A percentile compares a stretch with the other conserved stretches of the same genome.
Conservation (phyloP, 2,113 vertebrate species). For the Eulacestoma nigropectus region DNA sequence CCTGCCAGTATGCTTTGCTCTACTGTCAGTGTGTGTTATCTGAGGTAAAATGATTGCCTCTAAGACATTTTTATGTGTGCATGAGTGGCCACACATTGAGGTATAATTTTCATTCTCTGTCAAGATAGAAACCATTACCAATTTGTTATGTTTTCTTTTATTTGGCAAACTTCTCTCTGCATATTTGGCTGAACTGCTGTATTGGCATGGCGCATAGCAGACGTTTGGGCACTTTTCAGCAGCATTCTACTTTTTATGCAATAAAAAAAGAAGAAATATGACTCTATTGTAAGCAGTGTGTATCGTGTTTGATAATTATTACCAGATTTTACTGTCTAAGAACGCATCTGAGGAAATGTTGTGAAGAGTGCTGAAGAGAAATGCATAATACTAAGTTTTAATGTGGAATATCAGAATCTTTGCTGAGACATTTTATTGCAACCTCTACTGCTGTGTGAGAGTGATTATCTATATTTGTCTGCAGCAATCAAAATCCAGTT, state of each 20-base stretch:
- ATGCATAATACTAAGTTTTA: conserved; percentile 47
- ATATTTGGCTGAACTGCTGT: conserved; percentile 77
- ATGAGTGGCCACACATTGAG: conserved; percentile 78
- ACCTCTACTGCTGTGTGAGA: not conserved
- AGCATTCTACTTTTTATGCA: conserved; percentile 70
- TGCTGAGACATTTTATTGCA: not conserved
- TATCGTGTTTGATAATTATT: conserved; percentile 78
- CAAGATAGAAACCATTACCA: conserved; percentile 79
- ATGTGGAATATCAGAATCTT: conserved; percentile 40
- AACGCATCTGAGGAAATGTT: conserved; percentile 65
- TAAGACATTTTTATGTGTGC: conserved; percentile 78
- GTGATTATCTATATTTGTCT: not conserved
- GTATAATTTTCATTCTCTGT: conserved; percentile 79
- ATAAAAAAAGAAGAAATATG: conserved; percentile 71
- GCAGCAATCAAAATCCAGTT: not conserved
- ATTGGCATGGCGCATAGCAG: conserved; percentile 68
- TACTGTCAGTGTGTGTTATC: conserved; percentile 75
- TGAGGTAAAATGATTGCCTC: conserved; percentile 74
- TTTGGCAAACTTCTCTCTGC: conserved; percentile 71
- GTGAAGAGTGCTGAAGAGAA: conserved; percentile 57
- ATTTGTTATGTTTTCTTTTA: conserved; percentile 81
- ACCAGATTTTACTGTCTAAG: conserved; percentile 75
- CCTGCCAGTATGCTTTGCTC: conserved; percentile 53
- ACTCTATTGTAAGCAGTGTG: conserved; percentile 74
- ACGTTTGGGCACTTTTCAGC: conserved; percentile 75